A percentile compares a stretch with the other conserved stretches of the same genome.
Conservation (phyloP, 2,888 invertebrate genomes). For the Taphrorychus bicolor region DNA sequence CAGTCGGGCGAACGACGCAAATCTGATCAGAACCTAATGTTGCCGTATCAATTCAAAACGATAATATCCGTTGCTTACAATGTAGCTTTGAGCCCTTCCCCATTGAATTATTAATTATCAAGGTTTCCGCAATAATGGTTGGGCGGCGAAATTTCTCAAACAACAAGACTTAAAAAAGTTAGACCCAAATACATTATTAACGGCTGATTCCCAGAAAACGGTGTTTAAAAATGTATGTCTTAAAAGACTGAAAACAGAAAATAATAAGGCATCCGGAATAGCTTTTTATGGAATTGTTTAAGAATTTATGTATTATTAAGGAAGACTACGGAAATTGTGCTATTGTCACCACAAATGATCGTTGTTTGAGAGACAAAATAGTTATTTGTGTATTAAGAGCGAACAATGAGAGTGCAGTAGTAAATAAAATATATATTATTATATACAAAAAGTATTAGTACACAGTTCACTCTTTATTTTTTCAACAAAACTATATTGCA, state of each 20-base stretch:
- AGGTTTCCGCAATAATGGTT: not conserved
- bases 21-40: not conserved
- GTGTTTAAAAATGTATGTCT: not conserved
- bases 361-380: too few relatives aligned
- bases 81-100: not conserved
- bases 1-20: not conserved
- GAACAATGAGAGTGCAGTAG: too few relatives aligned
- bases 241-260: not conserved
- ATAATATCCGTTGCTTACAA: not conserved
- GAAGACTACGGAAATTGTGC: not conserved
- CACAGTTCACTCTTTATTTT: too few relatives aligned
- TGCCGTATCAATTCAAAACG: not conserved
- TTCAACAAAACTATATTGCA: too few relatives aligned
- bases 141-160: not conserved
- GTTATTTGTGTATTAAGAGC: too few relatives aligned
- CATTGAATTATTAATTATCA: not conserved
- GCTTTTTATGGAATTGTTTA: not conserved
- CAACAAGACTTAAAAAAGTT: not conserved
- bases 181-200: conserved; percentile 2
- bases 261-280: not conserved
- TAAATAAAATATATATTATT: too few relatives aligned
- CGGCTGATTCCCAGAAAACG: not conserved
- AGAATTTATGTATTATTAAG: not conserved
- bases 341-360: too few relatives aligned
- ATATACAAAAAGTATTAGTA: too few relatives aligned